Evolutionary conservation across 2,113 vertebrate genomes (phyloP).

Genomic region (Phrynocephalus versicolor): DNA sequence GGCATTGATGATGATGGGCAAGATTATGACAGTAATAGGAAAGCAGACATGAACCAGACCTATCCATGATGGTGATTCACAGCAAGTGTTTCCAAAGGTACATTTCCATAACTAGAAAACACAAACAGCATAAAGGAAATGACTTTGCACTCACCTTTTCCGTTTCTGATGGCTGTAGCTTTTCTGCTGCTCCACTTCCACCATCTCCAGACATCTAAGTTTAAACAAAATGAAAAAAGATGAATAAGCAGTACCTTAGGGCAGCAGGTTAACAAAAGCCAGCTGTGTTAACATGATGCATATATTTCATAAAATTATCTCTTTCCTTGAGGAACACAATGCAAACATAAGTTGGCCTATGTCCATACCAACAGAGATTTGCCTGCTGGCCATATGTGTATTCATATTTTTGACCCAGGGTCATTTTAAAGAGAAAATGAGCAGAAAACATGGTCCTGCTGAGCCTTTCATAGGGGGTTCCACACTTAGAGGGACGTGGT

Average conservation of each 20-base stretch:
- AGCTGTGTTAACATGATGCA: background rate
- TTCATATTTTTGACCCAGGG: no score
- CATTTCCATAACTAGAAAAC: background rate
- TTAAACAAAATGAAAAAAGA: background rate
- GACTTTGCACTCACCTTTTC: constrained; percentile 48
- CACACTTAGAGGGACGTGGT: no score
- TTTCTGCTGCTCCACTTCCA: constrained; percentile 79
- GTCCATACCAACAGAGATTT: background rate
- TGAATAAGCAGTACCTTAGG: background rate
- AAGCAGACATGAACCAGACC: background rate
- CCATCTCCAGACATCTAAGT: constrained; percentile 84
- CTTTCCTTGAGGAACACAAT: background rate
- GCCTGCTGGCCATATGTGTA: background rate
- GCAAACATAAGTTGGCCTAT: background rate
- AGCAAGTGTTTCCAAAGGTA: background rate
- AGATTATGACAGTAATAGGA: no score
- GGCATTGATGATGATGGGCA: no score
- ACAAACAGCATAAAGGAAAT: background rate
- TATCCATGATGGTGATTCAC: background rate
- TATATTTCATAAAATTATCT: background rate
- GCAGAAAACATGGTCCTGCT: no score
- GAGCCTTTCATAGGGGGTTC: no score
- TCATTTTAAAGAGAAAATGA: no score
- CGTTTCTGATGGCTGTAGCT: background rate
- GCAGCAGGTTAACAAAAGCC: background rate